A percentile compares a stretch with the other conserved stretches of the same genome.
Evolutionary conservation across 2,888 invertebrate genomes (phyloP).

Genomic region (Cephus runcator): DNA sequence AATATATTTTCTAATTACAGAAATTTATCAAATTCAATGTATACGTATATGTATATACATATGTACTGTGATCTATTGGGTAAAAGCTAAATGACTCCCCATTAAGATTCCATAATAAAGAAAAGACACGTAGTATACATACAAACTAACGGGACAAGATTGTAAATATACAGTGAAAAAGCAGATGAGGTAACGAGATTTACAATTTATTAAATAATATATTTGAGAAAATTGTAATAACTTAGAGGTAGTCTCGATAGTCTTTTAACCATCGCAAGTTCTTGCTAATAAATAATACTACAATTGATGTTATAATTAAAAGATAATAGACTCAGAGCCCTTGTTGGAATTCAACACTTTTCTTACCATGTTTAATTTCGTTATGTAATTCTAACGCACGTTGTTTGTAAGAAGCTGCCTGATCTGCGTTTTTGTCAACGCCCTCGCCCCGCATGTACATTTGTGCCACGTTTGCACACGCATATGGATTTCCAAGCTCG

Average conservation of each 20-base stretch:
- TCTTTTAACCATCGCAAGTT: not conserved
- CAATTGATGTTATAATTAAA: not conserved
- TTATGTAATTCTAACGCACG: constrained; percentile 78
- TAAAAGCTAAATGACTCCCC: not conserved
- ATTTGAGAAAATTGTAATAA: not conserved
- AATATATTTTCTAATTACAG: not conserved
- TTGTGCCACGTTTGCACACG: constrained; percentile 90
- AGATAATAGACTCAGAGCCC: constrained; percentile 41
- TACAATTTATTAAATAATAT: not conserved
- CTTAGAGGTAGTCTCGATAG: not conserved
- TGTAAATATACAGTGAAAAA: not conserved
- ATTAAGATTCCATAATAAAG: not conserved
- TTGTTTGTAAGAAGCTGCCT: constrained; percentile 79
- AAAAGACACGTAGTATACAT: not conserved
- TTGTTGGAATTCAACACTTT: constrained; percentile 67
- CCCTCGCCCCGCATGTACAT: constrained; percentile 90
- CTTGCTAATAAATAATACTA: not conserved
- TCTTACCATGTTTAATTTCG: constrained; percentile 69
- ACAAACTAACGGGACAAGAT: too few relatives aligned
- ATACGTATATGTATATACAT: not conserved
- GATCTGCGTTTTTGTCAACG: constrained; percentile 75
- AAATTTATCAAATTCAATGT: not conserved
- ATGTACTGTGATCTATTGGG: not conserved
- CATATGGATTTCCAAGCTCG: constrained; percentile 84
- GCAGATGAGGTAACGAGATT: not conserved